These are phyloP conservation scores for Drosophila tropicalis DNA, from an alignment of 1,140 invertebrate genomes.

Conservation along the genomic window DNA sequence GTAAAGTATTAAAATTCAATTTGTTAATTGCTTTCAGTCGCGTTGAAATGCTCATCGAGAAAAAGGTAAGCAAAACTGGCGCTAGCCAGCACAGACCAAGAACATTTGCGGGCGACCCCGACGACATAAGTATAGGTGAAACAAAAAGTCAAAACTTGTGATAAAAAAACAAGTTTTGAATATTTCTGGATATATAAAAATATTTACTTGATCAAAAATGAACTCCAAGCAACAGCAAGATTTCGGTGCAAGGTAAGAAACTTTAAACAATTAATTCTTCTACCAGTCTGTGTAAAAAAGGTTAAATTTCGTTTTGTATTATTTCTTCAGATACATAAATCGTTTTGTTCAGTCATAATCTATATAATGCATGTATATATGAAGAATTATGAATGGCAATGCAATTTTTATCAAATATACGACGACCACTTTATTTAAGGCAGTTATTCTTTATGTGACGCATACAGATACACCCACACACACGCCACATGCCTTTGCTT, in stretches of 20 bases:
- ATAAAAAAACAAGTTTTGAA: too few species aligned
- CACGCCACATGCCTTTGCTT: background rate
- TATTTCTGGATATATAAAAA: too few species aligned
- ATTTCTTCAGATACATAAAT: background rate
- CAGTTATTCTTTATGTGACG: slow-evolving; percentile 10
- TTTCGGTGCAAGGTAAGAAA: too few species aligned
- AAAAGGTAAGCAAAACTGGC: slow-evolving; percentile 9
- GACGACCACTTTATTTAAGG: background rate
- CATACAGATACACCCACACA: background rate
- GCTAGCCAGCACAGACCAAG: background rate
- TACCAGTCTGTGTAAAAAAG: too few species aligned
- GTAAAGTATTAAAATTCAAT: slow-evolving; percentile 53
- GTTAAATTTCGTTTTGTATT: too few species aligned
- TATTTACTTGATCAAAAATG: too few species aligned
- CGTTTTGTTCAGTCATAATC: background rate
- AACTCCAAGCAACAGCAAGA: too few species aligned
- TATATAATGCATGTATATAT: background rate
- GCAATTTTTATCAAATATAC: slow-evolving; percentile 7
- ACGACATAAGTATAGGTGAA: background rate
- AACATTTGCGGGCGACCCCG: background rate
- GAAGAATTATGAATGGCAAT: background rate
- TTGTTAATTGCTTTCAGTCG: slow-evolving; percentile 57
- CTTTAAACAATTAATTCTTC: too few species aligned
- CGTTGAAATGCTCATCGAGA: slow-evolving; percentile 8
- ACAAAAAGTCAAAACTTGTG: background rate